A percentile compares a stretch with the other conserved stretches of the same genome.
These are phyloP conservation scores for Synanthedon vespiformis DNA, from an alignment of 2,888 invertebrate genomes.

Conservation along the genomic window DNA sequence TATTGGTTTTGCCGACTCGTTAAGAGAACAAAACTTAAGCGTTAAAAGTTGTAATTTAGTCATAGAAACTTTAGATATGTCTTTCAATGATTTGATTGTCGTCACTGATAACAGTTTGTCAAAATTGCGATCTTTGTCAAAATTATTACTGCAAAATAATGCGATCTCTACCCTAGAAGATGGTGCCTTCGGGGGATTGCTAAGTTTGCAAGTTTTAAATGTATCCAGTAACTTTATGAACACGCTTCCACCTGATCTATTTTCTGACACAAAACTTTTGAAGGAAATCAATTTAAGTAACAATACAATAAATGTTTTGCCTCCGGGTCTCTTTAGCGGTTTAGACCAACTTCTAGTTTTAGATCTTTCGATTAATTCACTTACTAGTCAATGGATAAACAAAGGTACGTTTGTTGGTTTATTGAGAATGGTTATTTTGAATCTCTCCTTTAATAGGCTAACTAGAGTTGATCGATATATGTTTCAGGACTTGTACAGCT, in stretches of 20 bases:
- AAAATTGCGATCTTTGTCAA: constrained; percentile 75
- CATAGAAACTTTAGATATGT: constrained; percentile 78
- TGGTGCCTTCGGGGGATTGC: constrained; percentile 77
- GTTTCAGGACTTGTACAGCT: constrained; percentile 79
- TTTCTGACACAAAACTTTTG: constrained; percentile 75
- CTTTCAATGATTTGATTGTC: constrained; percentile 78
- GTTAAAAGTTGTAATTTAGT: constrained; percentile 77
- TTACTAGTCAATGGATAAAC: constrained; percentile 81
- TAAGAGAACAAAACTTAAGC: constrained; percentile 66
- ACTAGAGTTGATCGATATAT: constrained; percentile 76
- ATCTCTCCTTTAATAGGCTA: constrained; percentile 78
- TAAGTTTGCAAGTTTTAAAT: constrained; percentile 77
- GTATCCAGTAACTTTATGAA: constrained; percentile 83
- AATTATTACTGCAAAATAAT: constrained; percentile 81
- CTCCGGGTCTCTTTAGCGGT: constrained; percentile 78
- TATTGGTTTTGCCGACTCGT: constrained; percentile 79
- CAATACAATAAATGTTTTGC: constrained; percentile 80
- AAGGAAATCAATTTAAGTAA: constrained; percentile 79
- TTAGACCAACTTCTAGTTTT: constrained; percentile 79
- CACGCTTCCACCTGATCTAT: constrained; percentile 80
- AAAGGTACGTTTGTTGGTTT: constrained; percentile 80
- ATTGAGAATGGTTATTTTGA: constrained; percentile 78
- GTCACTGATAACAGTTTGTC: constrained; percentile 78
- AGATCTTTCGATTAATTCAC: constrained; percentile 78
- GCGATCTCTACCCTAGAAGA: constrained; percentile 79